Evolutionary conservation across 2,888 invertebrate genomes (phyloP), one percentile per base, ranked within the genome.

Genomic region (Cephalotes varians): DNA sequence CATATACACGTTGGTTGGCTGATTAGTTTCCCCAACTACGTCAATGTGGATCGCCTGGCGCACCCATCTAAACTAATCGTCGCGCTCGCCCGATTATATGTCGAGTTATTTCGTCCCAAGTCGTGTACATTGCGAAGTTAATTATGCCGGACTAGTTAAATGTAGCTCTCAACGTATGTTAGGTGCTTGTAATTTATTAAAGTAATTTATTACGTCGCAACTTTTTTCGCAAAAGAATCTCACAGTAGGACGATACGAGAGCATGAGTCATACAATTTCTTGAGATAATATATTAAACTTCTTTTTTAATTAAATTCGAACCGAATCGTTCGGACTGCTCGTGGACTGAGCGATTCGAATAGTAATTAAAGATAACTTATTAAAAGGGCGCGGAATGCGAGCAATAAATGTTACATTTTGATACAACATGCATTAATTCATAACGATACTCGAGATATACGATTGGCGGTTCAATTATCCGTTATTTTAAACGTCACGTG

Each of bases 11-110:
- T 40, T 21, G 81, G 51, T n/a, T 69, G 82, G 76, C 74, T 71
- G 83, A 83, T 83, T 83, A 76, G 76, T 84, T 82, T 64, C 71
- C 84, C 54, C 71, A 69, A 76, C 60, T 54, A 71, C 62, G 72
- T 81, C 72, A 64, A 62, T 21, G 62, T 77, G 65, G 58, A 67
- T 79, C 60, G 72, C 25, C 37, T n/a, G 56, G 31, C 72, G 18
- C 56, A 31, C 72, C 25, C 77, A 72, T 71, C 72, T 56, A 72
- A 79, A 79, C 77, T 79, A 56, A 79, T 79, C 67, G 69, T 76
- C 77, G 77, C 56, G 77, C 31, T 21, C 76, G 31, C 10, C 21
- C 72, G 72, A 79, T 79, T 62, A 62, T 72, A 72, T 34, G 31
- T 47, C 25, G 44, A 56, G 40, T 77, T 77, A 77, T 44, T 54